Percentiles rank a stretch among this genome's conserved stretches.
Conservation (phyloP, 2,797 vertebrate genomes). For the Brachymystax lenok region DNA sequence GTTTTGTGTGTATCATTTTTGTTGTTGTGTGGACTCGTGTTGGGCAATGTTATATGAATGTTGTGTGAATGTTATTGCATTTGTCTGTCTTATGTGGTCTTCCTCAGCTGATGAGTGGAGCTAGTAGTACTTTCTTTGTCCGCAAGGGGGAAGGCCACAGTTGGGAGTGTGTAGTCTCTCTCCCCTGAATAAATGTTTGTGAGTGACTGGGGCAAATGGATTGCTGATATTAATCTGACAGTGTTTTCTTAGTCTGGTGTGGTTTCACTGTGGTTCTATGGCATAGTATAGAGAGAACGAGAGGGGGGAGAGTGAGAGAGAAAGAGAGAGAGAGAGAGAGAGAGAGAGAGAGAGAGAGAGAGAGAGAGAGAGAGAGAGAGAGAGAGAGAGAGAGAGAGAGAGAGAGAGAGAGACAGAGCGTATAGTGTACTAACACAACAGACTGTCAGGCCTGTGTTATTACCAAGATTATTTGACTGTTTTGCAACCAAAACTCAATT, state of each 20-base stretch:
- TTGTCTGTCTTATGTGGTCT: neutral
- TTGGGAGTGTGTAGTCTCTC: conserved; percentile 14
- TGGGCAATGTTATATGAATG: neutral
- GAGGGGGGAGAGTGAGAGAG: too few species aligned
- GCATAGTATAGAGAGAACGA: too few species aligned
- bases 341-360: too few species aligned
- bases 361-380: too few species aligned
- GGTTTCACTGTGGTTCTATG: conserved; percentile 11
- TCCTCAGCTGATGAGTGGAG: neutral
- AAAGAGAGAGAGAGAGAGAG: too few species aligned
- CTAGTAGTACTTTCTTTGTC: conserved; percentile 56
- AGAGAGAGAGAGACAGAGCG: too few species aligned
- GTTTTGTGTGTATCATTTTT: neutral
- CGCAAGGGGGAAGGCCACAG: conserved; percentile 77
- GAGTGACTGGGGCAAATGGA: conserved; percentile 31
- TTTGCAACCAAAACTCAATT: too few species aligned
- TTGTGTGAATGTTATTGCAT: neutral
- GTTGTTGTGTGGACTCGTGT: neutral
- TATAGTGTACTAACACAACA: neutral
- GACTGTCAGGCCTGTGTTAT: neutral
- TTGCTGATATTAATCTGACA: conserved; percentile 20
- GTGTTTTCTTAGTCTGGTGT: conserved; percentile 32
- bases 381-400: too few species aligned
- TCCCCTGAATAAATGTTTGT: conserved; percentile 32
- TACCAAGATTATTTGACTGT: too few species aligned